phyloP scores from a whole-genome alignment of 2,888 invertebrate genomes.

The Ectropis crepuscularia region DNA sequence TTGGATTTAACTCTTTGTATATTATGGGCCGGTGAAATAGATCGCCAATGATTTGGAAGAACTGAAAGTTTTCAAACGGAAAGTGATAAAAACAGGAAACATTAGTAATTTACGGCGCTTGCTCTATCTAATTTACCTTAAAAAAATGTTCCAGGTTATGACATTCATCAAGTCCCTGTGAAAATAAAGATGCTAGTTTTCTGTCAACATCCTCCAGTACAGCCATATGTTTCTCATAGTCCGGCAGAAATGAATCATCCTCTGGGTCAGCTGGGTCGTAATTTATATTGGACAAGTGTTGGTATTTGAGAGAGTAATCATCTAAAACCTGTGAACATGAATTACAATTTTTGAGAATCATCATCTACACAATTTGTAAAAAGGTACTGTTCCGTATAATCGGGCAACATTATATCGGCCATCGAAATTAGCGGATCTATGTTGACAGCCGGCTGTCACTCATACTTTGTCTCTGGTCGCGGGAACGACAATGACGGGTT shows the following conservation, averaged over 20 bases:
- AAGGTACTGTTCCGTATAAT: too few species aligned
- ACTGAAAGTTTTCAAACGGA: conserved; percentile 68
- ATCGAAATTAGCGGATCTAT: too few species aligned
- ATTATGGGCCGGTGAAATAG: conserved; percentile 91
- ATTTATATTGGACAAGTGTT: conserved; percentile 79
- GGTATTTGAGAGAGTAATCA: conserved; percentile 65
- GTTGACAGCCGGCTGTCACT: too few species aligned
- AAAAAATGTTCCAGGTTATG: conserved; percentile 74
- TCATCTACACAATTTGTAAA: too few species aligned
- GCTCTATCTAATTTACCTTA: conserved; percentile 58
- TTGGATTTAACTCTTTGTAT: conserved; percentile 87
- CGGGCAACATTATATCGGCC: too few species aligned
- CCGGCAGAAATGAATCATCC: conserved; percentile 86
- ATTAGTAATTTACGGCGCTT: not conserved
- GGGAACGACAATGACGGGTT: too few species aligned
- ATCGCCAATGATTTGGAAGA: conserved; percentile 89
- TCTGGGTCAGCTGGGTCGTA: conserved; percentile 92
- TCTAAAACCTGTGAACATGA: conserved; percentile 62
- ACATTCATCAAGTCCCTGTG: conserved; percentile 93
- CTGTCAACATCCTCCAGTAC: conserved; percentile 90
- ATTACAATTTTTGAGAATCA: not conserved
- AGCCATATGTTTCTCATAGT: conserved; percentile 86
- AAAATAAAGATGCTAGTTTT: conserved; percentile 91
- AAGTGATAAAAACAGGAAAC: not conserved
- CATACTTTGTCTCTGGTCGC: too few species aligned